Base-by-base conservation (phyloP, 2,888 invertebrate species). In the Eupithecia pulchellata region DNA sequence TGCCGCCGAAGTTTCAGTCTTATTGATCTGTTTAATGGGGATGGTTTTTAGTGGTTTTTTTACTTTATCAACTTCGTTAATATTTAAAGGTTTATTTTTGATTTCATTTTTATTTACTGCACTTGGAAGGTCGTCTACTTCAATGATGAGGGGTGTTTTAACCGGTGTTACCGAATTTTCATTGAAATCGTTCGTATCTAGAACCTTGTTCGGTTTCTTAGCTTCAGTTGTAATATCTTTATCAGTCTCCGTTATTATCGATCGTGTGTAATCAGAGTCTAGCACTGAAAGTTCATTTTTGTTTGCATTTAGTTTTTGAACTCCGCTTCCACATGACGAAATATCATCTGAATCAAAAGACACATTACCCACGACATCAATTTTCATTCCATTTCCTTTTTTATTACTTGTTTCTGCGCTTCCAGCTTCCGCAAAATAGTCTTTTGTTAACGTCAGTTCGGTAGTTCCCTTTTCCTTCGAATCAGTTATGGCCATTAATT, bases 1-100 rank as follows among this genome's bases (percentile, higher is more conserved):
- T 9, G 47, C 4, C 11, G 75, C 32, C 2, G 11, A 65, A 32
- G 30, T 30, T 32, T 64, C 61, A 39, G 29, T 8, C 34, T 69
- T 75, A 27, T 66, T 8, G 4, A 65, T 17, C 1, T 72, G 69
- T 64, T 69, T 47, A 68, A 73, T 82, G 2, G 79, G 68, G 84
- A 55, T 62, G 29, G n/a, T 36, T 57, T n/a, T 30, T 20, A 30
- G 11, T 25, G 11, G 4, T 13, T 0, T 25, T 13, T 25, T 20
- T 9, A 32, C 29, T 58, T 36, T 52, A 20, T 5, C n/a, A 6
- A 34, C 8, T 34, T 60, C 25, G 27, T 70, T 2, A 17, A 29
- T 13, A 3, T 20, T 52, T 11, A 60, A 27, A 32, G 8, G 34
- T 32, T 47, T 34, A 29, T 30, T 55, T 20, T 14, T 30, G 27